Evolutionary conservation across 2,113 vertebrate species (phyloP), one percentile per base, ranked within the genome.

Genomic region (Rhinoptilus africanus): DNA sequence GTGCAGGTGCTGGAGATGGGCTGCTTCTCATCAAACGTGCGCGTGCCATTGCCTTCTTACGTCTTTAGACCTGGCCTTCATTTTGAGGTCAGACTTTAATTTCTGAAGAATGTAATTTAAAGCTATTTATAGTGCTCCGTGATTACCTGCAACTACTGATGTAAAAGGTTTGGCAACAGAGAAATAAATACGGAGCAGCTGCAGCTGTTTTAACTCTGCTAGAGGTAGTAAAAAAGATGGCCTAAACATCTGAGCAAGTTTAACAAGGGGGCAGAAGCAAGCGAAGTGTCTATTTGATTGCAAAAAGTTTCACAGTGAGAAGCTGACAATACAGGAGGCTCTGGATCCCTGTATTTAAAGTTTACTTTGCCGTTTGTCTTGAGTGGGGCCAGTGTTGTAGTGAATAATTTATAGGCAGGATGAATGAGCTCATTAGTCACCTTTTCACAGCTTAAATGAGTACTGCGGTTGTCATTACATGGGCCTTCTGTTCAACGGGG

Each of bases 361-460:
- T 98, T 98, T 97, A 97, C 98, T 98, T 98, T 97, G 56, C 96
- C 56, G 54, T 95, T 97, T 98, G 94, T 98, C 97, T 98, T 77
- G 92, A 98, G 97, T 95, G 93, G 98, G 96, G 97, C 98, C 96
- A 94, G 96, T 97, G 98, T 97, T 93, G 96, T 93, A 92, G 97
- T 98, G 97, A 98, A 98, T 98, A 98, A 98, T 98, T 98, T 98
- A 98, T 98, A 96, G 97, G 93, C 96, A 83, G 95, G 95, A 94
- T 98, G 98, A 98, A 98, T 97, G 97, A 98, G 97, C 98, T 98
- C 98, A 98, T 98, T 98, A 98, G 98, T 98, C 96, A 98, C 98
- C 98, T 98, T 98, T 98, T 98, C 97, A 98, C 97, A 98, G 97
- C 98, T 98, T 96, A 98, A 98, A 98, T 98, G 98, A 98, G 97